A percentile compares a stretch with the other conserved stretches of the same genome.
Conservation (phyloP, 2,888 invertebrate species). For the Agriopis aurantiaria region DNA sequence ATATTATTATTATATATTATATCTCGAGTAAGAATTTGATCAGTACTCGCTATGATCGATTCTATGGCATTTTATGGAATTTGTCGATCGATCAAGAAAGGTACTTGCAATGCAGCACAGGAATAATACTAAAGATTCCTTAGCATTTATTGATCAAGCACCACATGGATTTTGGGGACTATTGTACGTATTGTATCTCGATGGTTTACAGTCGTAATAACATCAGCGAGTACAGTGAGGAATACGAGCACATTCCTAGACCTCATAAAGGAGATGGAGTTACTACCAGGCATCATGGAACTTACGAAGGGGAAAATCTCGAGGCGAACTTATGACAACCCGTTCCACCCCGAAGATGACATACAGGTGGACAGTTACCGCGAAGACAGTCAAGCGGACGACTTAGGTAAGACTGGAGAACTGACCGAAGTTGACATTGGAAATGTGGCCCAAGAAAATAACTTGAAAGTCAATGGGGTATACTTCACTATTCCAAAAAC, state of each 20-base stretch:
- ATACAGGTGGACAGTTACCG: neutral
- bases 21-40: no score
- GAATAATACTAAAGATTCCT: no score
- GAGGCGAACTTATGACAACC: constrained; percentile 18
- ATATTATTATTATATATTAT: no score
- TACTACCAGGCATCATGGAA: neutral
- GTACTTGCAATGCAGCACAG: no score
- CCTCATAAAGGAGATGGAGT: neutral
- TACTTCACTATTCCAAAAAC: neutral
- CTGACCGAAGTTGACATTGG: neutral
- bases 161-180: no score
- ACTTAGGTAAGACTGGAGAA: neutral
- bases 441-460: neutral
- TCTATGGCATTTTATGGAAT: no score
- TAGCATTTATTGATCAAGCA: no score
- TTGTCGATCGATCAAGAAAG: no score
- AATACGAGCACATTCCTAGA: constrained; percentile 4
- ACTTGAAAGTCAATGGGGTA: neutral
- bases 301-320: neutral
- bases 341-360: constrained; percentile 29
- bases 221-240: neutral
- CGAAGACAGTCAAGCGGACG: neutral
- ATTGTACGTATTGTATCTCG: no score
- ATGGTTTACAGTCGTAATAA: neutral
- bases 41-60: no score